Base-by-base conservation (phyloP, 2,113 vertebrate species). In the Dolichallabes microphthalmus region DNA sequence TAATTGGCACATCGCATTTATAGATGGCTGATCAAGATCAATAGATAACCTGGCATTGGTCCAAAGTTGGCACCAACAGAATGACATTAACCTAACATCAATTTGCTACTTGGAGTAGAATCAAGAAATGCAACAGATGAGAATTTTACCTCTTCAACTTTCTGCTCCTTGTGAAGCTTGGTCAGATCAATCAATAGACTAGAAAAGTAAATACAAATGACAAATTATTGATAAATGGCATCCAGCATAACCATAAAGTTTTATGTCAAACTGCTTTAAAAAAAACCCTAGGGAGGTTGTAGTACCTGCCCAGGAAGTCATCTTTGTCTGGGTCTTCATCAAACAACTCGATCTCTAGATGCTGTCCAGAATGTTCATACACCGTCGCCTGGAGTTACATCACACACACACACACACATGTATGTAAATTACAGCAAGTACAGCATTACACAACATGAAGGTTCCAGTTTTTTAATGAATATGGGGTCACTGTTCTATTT, bases 251-350 rank as follows among this genome's bases (percentile, higher is more conserved):
- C 27, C 5, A 11, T 17, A 32, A 69, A 20, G 30, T 66, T n/a
- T 30, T 66, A 66, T 2, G 2, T 68, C 27, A 32, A 32, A 30
- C 32, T 69, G 30, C 3, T 71, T 8, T 6, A 39, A 45, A 9
- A 22, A 39, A 73, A 20, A 9, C 35, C 22, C 35, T 8, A 30
- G n/a, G 9, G n/a, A 76, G 6, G 50, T 0, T 1, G 8, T 19
- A 45, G 57, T 90, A 97, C 98, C 97, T 99, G 87, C 98, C 98
- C 53, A 99, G 93, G 92, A 99, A 99, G 90, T 99, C 98, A 84
- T 99, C 98, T 92, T 98, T 98, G 88, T 99, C 98, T 27, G 97
- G 97, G 84, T 99, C 98, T 93, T 99, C 98, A 87, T 99, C 98
- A 91, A 98, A 99, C 81, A 99, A 95, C 88, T 99, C 97, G 74